Evolutionary conservation across 2,113 vertebrate species (phyloP).

Genomic region (Limanda limanda): DNA sequence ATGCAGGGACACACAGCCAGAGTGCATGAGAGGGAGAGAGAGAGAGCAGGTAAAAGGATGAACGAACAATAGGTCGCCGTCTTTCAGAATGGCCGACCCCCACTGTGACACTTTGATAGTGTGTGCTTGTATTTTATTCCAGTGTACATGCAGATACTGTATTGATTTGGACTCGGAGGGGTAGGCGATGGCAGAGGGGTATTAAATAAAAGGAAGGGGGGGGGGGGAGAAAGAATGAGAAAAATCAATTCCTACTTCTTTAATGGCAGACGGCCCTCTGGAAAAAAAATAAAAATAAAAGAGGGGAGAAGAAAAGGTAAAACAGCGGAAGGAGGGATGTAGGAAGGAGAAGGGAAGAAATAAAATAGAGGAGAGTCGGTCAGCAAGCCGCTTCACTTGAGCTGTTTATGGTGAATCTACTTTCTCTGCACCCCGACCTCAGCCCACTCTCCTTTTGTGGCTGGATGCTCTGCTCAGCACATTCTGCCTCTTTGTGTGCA

Average conservation of each 20-base stretch:
- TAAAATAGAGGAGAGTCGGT: conserved; percentile 30
- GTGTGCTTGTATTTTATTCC: conserved; percentile 67
- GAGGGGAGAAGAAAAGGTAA: conserved; percentile 21
- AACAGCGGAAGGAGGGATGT: neutral
- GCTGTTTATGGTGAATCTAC: conserved; percentile 40
- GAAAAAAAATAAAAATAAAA: conserved; percentile 25
- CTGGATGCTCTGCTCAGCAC: conserved; percentile 72
- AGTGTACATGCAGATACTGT: conserved; percentile 71
- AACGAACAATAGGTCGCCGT: conserved; percentile 22
- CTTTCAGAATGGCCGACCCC: conserved; percentile 38
- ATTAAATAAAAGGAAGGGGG: conserved; percentile 74
- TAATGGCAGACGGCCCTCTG: conserved; percentile 57
- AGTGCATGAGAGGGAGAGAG: neutral
- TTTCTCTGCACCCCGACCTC: conserved; percentile 36
- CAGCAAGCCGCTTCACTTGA: conserved; percentile 43
- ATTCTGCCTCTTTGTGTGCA: conserved; percentile 75
- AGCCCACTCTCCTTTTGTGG: conserved; percentile 46
- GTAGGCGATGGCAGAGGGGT: conserved; percentile 54
- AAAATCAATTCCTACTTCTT: conserved; percentile 67
- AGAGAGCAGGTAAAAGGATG: conserved; percentile 24
- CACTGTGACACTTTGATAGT: conserved; percentile 35
- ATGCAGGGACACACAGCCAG: conserved; percentile 5
- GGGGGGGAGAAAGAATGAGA: conserved; percentile 13
- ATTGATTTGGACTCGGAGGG: conserved; percentile 63
- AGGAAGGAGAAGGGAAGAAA: conserved; percentile 4